Percentiles rank a stretch among this genome's conserved stretches.
These are phyloP conservation scores for Latrodectus elegans DNA, from an alignment of 2,888 invertebrate species.

Conservation along the genomic window DNA sequence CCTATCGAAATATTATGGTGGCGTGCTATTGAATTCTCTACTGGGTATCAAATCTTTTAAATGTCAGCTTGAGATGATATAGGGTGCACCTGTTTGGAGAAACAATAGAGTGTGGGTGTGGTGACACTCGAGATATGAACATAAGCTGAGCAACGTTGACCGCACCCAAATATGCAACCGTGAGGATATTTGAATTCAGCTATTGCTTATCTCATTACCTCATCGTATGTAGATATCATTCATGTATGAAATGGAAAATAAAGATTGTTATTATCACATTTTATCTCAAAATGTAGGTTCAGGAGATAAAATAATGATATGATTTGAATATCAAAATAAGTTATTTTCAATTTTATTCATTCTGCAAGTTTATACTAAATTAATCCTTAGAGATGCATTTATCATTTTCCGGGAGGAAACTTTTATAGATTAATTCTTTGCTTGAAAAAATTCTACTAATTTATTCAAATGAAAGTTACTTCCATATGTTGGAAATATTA, in stretches of 20 bases:
- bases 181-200: slow-evolving; percentile 36
- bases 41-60: slow-evolving; percentile 40
- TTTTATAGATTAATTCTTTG: too few relatives aligned
- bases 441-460: too few relatives aligned
- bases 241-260: neutral
- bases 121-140: slow-evolving; percentile 51
- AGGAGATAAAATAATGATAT: too few relatives aligned
- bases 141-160: slow-evolving; percentile 13
- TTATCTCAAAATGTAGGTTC: neutral
- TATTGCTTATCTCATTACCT: slow-evolving; percentile 20
- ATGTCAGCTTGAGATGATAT: slow-evolving; percentile 42
- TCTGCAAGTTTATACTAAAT: too few relatives aligned
- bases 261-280: slow-evolving; percentile 28
- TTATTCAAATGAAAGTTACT: too few relatives aligned
- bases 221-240: neutral
- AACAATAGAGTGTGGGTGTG: slow-evolving; percentile 58
- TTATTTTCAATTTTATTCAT: too few relatives aligned
- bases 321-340: too few relatives aligned
- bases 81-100: slow-evolving; percentile 54
- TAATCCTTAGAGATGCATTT: too few relatives aligned
- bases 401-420: too few relatives aligned
- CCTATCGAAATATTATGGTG: neutral
- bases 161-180: slow-evolving; percentile 55
- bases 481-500: too few relatives aligned
- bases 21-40: slow-evolving; percentile 10